These are phyloP conservation scores for Drosophila acutilabella DNA, from an alignment of 2,888 invertebrate genomes.

Conservation along the genomic window DNA sequence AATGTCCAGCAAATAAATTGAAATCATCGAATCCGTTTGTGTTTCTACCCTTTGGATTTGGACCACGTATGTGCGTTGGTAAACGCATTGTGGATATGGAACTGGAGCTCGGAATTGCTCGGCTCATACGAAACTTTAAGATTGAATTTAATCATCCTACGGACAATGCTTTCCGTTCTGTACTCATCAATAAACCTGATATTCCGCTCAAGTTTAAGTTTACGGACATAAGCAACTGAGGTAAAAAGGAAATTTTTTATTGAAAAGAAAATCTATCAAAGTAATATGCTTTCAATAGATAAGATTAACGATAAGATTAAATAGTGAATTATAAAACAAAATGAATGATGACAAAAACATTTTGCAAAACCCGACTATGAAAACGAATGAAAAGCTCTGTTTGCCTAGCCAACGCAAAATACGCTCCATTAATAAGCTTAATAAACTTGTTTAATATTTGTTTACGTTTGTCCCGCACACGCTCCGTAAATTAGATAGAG, in stretches of 20 bases:
- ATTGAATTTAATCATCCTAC: slow-evolving; percentile 79
- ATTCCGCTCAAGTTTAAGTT: slow-evolving; percentile 84
- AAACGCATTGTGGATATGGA: slow-evolving; percentile 91
- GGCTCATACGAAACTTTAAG: slow-evolving; percentile 78
- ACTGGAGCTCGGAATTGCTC: slow-evolving; percentile 87
- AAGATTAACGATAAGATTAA: not conserved
- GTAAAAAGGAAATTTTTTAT: not conserved
- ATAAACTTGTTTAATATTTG: slow-evolving; percentile 6
- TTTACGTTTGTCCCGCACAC: not conserved
- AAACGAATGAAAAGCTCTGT: not conserved
- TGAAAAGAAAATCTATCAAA: not conserved
- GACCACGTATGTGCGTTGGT: slow-evolving; percentile 90
- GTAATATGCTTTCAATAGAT: not conserved
- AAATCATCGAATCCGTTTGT: slow-evolving; percentile 75
- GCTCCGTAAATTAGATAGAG: not conserved
- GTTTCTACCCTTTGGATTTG: slow-evolving; percentile 89
- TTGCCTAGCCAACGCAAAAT: not conserved
- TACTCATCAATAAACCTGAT: slow-evolving; percentile 81
- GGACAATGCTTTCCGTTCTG: slow-evolving; percentile 73
- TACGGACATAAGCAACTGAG: slow-evolving; percentile 68
- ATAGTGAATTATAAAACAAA: not conserved
- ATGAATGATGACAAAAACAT: not conserved
- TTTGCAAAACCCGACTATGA: not conserved
- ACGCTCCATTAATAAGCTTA: slow-evolving; percentile 1
- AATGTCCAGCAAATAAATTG: slow-evolving; percentile 89